phyloP scores from a whole-genome alignment of 2,888 invertebrate genomes.

The Rhimphoctona megacephalus region DNA sequence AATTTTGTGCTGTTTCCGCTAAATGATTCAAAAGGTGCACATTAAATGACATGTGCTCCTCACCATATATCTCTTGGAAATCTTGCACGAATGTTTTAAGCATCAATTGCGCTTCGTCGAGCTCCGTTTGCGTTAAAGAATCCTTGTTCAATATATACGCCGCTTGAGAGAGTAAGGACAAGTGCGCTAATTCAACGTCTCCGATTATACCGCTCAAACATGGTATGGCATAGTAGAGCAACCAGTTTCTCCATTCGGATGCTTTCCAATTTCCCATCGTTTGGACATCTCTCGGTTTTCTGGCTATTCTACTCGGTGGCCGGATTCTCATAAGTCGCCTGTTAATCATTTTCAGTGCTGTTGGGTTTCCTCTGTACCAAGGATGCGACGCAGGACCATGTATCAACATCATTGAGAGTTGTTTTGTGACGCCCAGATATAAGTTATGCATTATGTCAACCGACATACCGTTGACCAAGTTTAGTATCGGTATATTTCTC shows the following conservation, averaged over 20 bases:
- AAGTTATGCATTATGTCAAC: conserved; percentile 47
- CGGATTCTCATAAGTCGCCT: conserved; percentile 13
- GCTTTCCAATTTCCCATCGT: conserved; percentile 56
- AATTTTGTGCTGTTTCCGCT: conserved; percentile 42
- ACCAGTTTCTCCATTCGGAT: conserved; percentile 20
- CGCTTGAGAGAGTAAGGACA: conserved; percentile 48
- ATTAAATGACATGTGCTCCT: conserved; percentile 54
- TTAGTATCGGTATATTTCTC: conserved; percentile 5
- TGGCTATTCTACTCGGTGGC: conserved; percentile 32
- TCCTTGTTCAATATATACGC: conserved; percentile 42
- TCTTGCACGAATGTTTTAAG: conserved; percentile 32
- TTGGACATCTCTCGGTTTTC: conserved; percentile 33
- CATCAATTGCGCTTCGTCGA: conserved; percentile 39
- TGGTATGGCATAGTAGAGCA: conserved; percentile 31
- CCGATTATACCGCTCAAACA: conserved; percentile 54
- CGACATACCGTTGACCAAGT: conserved; percentile 15
- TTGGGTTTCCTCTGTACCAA: conserved; percentile 26
- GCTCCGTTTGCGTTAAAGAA: conserved; percentile 31
- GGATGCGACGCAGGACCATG: conserved; percentile 12
- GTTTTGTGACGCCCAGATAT: conserved; percentile 38
- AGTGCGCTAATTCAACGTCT: conserved; percentile 33
- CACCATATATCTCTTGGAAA: conserved; percentile 58
- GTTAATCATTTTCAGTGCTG: conserved; percentile 5
- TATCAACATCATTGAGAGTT: conserved; percentile 28
- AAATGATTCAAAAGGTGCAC: conserved; percentile 56